A percentile compares a stretch with the other conserved stretches of the same genome.
These are phyloP conservation scores for Drepanosiphum platanoidis DNA, from an alignment of 2,888 invertebrate genomes.

Conservation along the genomic window DNA sequence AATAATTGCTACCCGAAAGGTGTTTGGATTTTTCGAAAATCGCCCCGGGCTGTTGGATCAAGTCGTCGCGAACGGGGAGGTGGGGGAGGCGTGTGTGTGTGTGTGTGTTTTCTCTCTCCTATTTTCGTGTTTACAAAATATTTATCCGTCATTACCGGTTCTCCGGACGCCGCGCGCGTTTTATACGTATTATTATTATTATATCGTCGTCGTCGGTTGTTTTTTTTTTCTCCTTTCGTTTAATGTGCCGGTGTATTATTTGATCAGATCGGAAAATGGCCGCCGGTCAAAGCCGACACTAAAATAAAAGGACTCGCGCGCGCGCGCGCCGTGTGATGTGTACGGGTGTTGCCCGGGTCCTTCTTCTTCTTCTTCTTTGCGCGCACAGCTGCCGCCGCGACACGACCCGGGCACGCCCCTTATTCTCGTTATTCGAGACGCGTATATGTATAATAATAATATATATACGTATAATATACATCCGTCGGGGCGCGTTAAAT, in stretches of 20 bases:
- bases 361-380: slow-evolving; percentile 11
- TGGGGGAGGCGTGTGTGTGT: not conserved
- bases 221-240: slow-evolving; percentile 15
- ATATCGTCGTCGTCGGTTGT: not conserved
- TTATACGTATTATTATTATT: not conserved
- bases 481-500: too few relatives aligned
- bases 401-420: slow-evolving; percentile 53
- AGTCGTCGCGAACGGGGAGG: not conserved
- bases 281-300: slow-evolving; percentile 56
- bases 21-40: slow-evolving; percentile 46
- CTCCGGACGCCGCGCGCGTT: not conserved
- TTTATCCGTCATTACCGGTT: slow-evolving; percentile 58
- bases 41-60: slow-evolving; percentile 45
- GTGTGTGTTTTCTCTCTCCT: not conserved
- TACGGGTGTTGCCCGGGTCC: slow-evolving; percentile 26
- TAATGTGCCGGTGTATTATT: slow-evolving; percentile 53
- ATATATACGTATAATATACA: too few relatives aligned
- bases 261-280: slow-evolving; percentile 62
- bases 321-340: not conserved
- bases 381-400: slow-evolving; percentile 51
- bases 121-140: slow-evolving; percentile 44
- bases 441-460: not conserved
- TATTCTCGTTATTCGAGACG: slow-evolving; percentile 9
- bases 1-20: slow-evolving; percentile 48
- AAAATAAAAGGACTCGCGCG: slow-evolving; percentile 45